Conservation (phyloP, 1,140 invertebrate genomes). For the Calliopsis andreniformis region DNA sequence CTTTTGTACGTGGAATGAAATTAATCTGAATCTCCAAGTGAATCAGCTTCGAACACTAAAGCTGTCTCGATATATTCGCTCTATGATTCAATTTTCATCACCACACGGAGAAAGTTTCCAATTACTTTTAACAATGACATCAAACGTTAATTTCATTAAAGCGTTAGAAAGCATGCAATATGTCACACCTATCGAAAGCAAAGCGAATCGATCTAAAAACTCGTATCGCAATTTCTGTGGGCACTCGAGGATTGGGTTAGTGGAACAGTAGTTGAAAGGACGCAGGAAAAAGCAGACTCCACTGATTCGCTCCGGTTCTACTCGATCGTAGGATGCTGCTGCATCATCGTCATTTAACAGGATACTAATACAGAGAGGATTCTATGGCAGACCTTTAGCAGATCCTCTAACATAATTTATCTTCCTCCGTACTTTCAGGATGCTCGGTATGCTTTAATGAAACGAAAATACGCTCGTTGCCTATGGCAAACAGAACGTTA, state of each 20-base stretch:
- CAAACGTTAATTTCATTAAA: no score
- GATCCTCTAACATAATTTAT: conserved; percentile 5
- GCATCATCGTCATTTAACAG: conserved; percentile 28
- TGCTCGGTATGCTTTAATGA: background rate
- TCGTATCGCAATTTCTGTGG: background rate
- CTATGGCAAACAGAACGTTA: no score
- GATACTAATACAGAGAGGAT: background rate
- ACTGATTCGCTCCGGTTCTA: conserved; percentile 30
- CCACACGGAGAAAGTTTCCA: no score
- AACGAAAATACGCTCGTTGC: background rate
- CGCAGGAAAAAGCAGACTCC: background rate
- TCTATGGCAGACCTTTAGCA: background rate
- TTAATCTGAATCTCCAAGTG: no score
- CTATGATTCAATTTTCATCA: no score
- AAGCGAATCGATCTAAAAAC: background rate
- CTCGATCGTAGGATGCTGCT: background rate
- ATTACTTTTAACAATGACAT: no score
- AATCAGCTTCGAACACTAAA: no score
- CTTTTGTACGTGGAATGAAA: no score
- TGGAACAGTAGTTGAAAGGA: conserved; percentile 2
- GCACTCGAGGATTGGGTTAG: conserved; percentile 9
- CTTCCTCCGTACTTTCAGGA: no score
- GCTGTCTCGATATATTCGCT: no score
- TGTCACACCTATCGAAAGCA: background rate
- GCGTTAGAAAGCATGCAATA: background rate